Evolutionary conservation across 92 coral and sea anemone species (phyloP), one percentile per base, ranked within the genome.

Genomic region (Ricordea florida): DNA sequence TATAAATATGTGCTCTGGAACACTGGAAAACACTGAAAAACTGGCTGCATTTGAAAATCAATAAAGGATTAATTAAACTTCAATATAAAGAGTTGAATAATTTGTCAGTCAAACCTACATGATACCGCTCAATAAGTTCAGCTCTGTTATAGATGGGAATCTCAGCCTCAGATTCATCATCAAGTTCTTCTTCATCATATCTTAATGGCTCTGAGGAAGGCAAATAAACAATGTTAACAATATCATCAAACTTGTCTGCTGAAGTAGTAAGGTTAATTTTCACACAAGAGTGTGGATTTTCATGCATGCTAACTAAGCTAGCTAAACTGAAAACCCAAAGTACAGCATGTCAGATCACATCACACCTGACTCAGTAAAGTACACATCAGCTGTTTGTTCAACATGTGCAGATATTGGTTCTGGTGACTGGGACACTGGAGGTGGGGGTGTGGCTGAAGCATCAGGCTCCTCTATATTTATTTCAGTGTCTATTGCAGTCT

Each of bases 41-140:
- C n/a, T n/a, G n/a, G n/a, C n/a, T n/a, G n/a, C n/a, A n/a, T n/a
- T 44, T 0, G 3, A 15, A 23, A 9, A 13, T 45, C 22, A 6
- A 45, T 10, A 0, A n/a, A n/a, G n/a, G n/a, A n/a, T n/a, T n/a
- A n/a, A n/a, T n/a, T n/a, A 32, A n/a, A 11, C 3, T 15, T 27
- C 28, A 15, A 29, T 41, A 14, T 11, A 3, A 22, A 17, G 14
- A 18, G 57, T 43, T 6, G 16, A 35, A 24, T 6, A 20, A 9
- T n/a, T 6, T 4, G 3, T 31, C 31, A 26, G 21, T 9, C 21
- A 27, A 46, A 21, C 81, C 59, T 87, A 93, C 98, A 82, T 93
- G 99, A 70, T 96, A 92, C 74, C 87, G 90, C 27, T 96, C 99
- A 40, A 96, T 79, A 16, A 96, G 91, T 65, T 96, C 99, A 44